A percentile compares a stretch with the other conserved stretches of the same genome.
Conservation (phyloP, 2,888 invertebrate species). For the Drosophila tripunctata region DNA sequence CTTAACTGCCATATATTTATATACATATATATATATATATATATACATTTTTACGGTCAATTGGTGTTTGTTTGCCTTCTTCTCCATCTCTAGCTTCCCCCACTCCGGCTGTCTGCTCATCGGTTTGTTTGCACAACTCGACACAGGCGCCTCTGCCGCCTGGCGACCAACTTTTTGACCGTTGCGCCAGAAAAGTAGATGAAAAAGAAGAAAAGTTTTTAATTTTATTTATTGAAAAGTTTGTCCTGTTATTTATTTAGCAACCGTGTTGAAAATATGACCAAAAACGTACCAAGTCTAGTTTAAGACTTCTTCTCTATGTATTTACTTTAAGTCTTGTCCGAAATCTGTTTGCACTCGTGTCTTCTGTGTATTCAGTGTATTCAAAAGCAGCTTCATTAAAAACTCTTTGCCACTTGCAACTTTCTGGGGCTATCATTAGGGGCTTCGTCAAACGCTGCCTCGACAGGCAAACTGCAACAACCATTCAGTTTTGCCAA, state of each 20-base stretch:
- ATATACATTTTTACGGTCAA: slow-evolving; percentile 77
- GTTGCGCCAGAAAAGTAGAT: slow-evolving; percentile 22
- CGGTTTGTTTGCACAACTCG: slow-evolving; percentile 65
- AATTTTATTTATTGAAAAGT: slow-evolving; percentile 80
- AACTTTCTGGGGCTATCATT: slow-evolving; percentile 57
- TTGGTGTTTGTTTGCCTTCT: slow-evolving; percentile 71
- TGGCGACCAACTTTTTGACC: slow-evolving; percentile 77
- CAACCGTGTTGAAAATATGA: slow-evolving; percentile 72
- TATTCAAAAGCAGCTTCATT: slow-evolving; percentile 58
- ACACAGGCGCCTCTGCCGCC: slow-evolving; percentile 46
- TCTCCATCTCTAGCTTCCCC: not conserved
- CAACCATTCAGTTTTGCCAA: slow-evolving; percentile 38
- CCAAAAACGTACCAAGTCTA: slow-evolving; percentile 34
- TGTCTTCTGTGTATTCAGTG: not conserved
- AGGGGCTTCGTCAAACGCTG: slow-evolving; percentile 34
- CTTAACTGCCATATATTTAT: slow-evolving; percentile 56
- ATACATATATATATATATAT: slow-evolving; percentile 61
- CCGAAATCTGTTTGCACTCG: slow-evolving; percentile 39
- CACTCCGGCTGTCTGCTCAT: slow-evolving; percentile 26
- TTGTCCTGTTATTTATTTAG: slow-evolving; percentile 74
- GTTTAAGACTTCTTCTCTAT: slow-evolving; percentile 25
- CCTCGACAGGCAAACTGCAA: slow-evolving; percentile 41
- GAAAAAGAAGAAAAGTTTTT: slow-evolving; percentile 66
- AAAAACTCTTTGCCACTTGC: slow-evolving; percentile 73
- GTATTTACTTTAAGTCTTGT: slow-evolving; percentile 43